These are phyloP conservation scores for Actinia equina DNA, from an alignment of 64 coral and sea anemone species.

Conservation along the genomic window DNA sequence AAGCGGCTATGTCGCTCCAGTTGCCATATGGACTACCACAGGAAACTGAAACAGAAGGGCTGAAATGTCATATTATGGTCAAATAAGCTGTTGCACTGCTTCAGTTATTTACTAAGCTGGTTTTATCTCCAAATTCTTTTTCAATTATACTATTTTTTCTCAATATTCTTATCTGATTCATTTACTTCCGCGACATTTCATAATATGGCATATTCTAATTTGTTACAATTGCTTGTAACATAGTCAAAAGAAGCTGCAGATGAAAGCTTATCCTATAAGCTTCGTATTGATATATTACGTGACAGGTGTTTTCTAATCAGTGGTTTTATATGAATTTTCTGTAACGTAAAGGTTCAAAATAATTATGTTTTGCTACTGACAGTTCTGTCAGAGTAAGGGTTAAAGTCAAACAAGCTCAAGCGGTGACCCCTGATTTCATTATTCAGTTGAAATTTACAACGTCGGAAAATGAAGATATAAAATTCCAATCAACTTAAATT, in stretches of 20 bases:
- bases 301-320: not conserved
- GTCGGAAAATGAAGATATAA: too few species aligned
- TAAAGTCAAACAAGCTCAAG: too few species aligned
- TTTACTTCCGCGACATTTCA: not conserved
- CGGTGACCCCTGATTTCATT: too few species aligned
- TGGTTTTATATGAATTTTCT: conserved; percentile 2
- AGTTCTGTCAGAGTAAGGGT: conserved; percentile 18
- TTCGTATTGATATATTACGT: conserved; percentile 2
- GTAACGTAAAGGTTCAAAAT: not conserved
- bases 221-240: not conserved
- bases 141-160: not conserved
- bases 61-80: not conserved
- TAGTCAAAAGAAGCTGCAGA: not conserved
- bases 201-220: not conserved
- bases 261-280: not conserved
- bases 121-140: not conserved
- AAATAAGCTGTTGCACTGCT: too few species aligned
- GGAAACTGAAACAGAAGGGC: not conserved
- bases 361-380: not conserved
- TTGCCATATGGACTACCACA: conserved; percentile 32
- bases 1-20: conserved; percentile 5
- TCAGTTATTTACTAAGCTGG: not conserved
- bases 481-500: too few species aligned
- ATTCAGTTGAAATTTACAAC: too few species aligned
- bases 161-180: not conserved